Percentiles rank a stretch among this genome's conserved stretches.
Evolutionary conservation across 2,797 vertebrate genomes (phyloP).

Genomic region (Atherinosoma microstoma): DNA sequence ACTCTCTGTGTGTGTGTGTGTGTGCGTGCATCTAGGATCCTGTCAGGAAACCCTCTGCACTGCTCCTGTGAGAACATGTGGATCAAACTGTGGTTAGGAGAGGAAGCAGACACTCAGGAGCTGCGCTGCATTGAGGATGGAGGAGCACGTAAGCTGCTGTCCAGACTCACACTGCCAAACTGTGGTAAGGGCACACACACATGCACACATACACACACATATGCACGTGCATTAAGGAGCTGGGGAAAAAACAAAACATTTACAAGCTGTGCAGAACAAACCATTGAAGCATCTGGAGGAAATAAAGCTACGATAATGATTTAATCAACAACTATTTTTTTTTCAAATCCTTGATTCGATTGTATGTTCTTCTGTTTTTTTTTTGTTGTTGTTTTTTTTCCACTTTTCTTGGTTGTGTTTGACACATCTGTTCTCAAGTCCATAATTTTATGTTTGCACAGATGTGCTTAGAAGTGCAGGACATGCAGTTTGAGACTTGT

Average conservation of each 20-base stretch:
- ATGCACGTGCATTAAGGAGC: not conserved
- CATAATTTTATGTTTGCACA: constrained; percentile 7
- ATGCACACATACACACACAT: constrained; percentile 25
- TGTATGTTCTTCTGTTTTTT: constrained; percentile 6
- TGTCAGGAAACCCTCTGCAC: constrained; percentile 92
- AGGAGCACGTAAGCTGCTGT: constrained; percentile 86
- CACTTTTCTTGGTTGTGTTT: constrained; percentile 1
- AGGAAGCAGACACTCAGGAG: constrained; percentile 88
- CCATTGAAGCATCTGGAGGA: constrained; percentile 43
- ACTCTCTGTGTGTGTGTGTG: constrained; percentile 24
- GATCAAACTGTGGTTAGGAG: constrained; percentile 93
- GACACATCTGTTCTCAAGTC: constrained; percentile 18
- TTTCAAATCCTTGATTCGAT: constrained; percentile 21
- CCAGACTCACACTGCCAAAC: constrained; percentile 85
- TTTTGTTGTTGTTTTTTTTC: constrained; percentile 11
- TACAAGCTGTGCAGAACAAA: constrained; percentile 33
- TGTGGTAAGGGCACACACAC: constrained; percentile 87
- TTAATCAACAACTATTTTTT: constrained; percentile 28
- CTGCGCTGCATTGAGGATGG: constrained; percentile 90
- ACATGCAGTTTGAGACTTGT: constrained; percentile 6
- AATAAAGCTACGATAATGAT: constrained; percentile 25
- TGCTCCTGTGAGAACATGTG: constrained; percentile 98
- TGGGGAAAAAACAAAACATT: constrained; percentile 37
- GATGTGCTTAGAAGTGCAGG: not conserved
- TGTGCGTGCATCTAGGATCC: constrained; percentile 80